Conservation (phyloP, 2,888 invertebrate genomes). For the Antitype chi region DNA sequence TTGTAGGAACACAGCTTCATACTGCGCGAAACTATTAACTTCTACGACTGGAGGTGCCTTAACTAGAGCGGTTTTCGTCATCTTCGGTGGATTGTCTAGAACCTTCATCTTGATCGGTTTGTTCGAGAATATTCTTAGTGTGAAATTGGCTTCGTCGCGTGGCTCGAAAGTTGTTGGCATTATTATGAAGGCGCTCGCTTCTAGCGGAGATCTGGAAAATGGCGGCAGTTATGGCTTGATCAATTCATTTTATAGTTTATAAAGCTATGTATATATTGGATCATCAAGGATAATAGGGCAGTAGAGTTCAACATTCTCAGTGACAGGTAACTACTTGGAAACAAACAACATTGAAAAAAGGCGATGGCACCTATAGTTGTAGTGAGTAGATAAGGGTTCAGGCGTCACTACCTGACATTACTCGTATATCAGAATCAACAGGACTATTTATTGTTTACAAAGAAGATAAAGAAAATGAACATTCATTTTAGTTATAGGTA, state of each 20-base stretch:
- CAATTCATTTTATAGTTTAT: background rate
- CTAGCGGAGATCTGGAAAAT: constrained; percentile 93
- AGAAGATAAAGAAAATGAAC: background rate
- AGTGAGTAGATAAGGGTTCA: background rate
- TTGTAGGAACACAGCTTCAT: constrained; percentile 97
- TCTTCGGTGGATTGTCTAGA: constrained; percentile 92
- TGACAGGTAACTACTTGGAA: background rate
- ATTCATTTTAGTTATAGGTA: background rate
- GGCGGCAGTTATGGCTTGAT: background rate
- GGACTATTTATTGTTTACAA: background rate
- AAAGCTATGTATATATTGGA: background rate
- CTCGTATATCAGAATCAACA: background rate
- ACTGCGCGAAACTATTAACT: constrained; percentile 94
- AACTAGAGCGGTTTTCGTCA: constrained; percentile 94
- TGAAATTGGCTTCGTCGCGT: constrained; percentile 97
- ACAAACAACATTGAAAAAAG: no score
- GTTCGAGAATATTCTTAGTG: constrained; percentile 95
- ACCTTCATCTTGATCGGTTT: constrained; percentile 94
- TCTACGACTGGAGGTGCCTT: constrained; percentile 93
- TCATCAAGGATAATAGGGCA: background rate
- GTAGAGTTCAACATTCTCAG: background rate
- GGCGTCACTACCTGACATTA: background rate
- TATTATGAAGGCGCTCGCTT: constrained; percentile 95
- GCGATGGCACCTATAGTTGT: background rate
- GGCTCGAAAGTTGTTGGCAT: constrained; percentile 98